These are phyloP conservation scores for Limonius californicus DNA, from an alignment of 1,140 invertebrate genomes.

Conservation along the genomic window DNA sequence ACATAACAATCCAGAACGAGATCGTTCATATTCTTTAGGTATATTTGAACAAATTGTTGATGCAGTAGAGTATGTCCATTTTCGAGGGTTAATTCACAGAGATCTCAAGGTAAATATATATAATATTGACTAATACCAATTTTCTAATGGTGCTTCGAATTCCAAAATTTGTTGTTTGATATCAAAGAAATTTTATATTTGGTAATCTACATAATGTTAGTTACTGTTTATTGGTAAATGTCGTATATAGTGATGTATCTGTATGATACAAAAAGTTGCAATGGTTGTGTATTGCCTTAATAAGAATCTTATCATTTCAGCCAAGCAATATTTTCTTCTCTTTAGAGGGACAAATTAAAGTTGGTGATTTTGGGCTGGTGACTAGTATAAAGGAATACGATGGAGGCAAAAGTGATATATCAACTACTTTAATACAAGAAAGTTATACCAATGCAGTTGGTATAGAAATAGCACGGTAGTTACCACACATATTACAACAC, in stretches of 20 bases:
- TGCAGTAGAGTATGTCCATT: conserved; percentile 93
- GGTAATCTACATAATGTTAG: too few relatives aligned
- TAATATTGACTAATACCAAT: too few relatives aligned
- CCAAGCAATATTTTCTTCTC: conserved; percentile 97
- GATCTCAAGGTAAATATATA: conserved; percentile 75
- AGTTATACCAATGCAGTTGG: conserved; percentile 58
- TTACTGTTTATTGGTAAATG: too few relatives aligned
- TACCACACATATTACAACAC: too few relatives aligned
- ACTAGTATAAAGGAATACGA: conserved; percentile 65
- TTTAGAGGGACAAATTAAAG: conserved; percentile 83
- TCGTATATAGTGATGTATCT: too few relatives aligned
- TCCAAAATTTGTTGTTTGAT: too few relatives aligned
- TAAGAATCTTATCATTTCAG: conserved; percentile 52
- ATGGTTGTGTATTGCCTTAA: too few relatives aligned
- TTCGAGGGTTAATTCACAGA: conserved; percentile 86
- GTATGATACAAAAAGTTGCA: too few relatives aligned
- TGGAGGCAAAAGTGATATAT: conserved; percentile 20
- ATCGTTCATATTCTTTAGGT: conserved; percentile 56
- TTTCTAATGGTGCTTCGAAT: too few relatives aligned
- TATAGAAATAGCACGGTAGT: conserved; percentile 28
- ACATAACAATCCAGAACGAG: conserved; percentile 47
- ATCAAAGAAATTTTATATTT: background rate
- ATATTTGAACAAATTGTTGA: conserved; percentile 91
- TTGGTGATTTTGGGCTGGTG: conserved; percentile 95
- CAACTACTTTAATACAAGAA: background rate